A percentile compares a stretch with the other conserved stretches of the same genome.
These are phyloP conservation scores for Phyllopteryx taeniolatus DNA, from an alignment of 2,113 vertebrate genomes.

Conservation along the genomic window DNA sequence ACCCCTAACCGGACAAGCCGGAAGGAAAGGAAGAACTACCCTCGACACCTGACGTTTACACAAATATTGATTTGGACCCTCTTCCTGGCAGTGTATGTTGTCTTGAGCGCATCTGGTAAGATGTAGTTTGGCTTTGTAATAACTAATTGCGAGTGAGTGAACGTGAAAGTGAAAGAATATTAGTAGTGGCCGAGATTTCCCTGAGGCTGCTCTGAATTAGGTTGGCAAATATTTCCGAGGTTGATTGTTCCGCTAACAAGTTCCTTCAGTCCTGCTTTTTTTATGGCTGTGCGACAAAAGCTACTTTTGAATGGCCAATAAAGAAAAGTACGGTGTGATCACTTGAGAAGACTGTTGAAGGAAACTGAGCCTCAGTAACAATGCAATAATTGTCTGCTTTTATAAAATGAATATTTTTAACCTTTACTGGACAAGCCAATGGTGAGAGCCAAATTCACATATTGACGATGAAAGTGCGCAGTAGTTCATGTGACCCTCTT, in stretches of 20 bases:
- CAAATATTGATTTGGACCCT: too few relatives aligned
- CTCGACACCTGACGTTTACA: background rate
- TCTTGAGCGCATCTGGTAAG: background rate
- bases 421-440: background rate
- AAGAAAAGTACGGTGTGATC: background rate
- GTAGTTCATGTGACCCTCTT: background rate
- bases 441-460: background rate
- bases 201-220: slow-evolving; percentile 5
- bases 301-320: background rate
- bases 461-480: background rate
- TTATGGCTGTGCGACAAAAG: background rate
- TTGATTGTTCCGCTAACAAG: slow-evolving; percentile 4
- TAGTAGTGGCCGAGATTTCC: background rate
- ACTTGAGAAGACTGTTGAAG: background rate
- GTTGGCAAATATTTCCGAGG: background rate
- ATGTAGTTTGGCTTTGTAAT: background rate
- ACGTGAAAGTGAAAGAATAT: background rate
- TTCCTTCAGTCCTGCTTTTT: background rate
- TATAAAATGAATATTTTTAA: background rate
- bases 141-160: background rate
- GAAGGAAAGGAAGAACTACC: too few relatives aligned
- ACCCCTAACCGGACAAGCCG: too few relatives aligned
- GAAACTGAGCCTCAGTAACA: background rate
- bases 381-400: background rate
- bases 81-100: background rate